Conservation (phyloP, 2,113 vertebrate species). For the Orcinus orca region DNA sequence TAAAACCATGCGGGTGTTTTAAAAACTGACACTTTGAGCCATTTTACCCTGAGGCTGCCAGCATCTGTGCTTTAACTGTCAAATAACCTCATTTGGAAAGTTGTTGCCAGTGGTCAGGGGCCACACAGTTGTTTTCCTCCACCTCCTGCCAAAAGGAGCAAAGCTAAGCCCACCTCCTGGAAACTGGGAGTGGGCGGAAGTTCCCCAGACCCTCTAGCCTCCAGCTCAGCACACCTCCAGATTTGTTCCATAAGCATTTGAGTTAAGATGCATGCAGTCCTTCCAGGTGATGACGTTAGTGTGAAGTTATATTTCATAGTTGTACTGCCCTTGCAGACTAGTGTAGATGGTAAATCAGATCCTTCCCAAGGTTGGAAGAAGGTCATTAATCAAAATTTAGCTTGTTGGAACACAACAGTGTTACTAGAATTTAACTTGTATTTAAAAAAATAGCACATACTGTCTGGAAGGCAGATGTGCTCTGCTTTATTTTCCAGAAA, state of each 20-base stretch:
- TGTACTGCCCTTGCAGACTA: background rate
- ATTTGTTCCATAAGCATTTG: background rate
- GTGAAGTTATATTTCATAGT: rapidly evolving
- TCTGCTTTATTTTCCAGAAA: background rate
- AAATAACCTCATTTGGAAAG: background rate
- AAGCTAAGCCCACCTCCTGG: background rate
- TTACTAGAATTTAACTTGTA: background rate
- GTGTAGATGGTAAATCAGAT: background rate
- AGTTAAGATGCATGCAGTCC: rapidly evolving
- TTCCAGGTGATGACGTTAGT: background rate
- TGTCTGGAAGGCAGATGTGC: background rate
- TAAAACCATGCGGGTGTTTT: background rate
- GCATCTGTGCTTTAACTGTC: background rate
- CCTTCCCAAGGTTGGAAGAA: background rate
- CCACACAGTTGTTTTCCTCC: background rate
- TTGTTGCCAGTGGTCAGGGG: too few relatives aligned
- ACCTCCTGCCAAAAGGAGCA: background rate
- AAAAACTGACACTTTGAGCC: background rate
- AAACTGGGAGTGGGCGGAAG: background rate
- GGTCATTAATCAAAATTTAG: background rate
- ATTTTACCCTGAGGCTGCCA: background rate
- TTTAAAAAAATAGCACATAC: rapidly evolving
- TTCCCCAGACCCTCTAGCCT: background rate
- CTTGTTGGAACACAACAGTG: background rate
- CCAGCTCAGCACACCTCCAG: background rate